Evolutionary conservation across 1,140 invertebrate genomes (phyloP).

Genomic region (Drosophila bifasciata): DNA sequence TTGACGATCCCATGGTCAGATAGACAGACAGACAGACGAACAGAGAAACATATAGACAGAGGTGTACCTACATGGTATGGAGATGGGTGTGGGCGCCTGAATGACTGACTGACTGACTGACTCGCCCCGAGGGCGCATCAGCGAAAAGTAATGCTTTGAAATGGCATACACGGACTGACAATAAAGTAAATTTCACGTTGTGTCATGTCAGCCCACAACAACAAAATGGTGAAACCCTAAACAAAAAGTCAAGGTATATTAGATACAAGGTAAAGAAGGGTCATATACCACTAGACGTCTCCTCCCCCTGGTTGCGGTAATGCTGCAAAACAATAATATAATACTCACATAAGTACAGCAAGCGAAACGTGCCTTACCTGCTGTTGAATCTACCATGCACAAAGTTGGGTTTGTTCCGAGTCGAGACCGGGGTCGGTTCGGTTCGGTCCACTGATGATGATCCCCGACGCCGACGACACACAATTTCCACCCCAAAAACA

Average conservation of each 20-base stretch:
- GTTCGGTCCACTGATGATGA: slow-evolving; percentile 48
- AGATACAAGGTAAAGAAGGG: too few species aligned
- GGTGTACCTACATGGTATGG: slow-evolving; percentile 39
- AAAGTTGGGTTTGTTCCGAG: slow-evolving; percentile 18
- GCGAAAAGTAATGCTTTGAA: slow-evolving; percentile 73
- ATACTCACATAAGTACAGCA: too few species aligned
- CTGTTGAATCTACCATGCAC: too few species aligned
- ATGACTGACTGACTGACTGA: slow-evolving; percentile 29
- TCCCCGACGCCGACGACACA: slow-evolving; percentile 43
- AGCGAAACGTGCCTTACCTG: too few species aligned
- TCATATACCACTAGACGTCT: too few species aligned
- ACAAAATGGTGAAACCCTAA: slow-evolving; percentile 74
- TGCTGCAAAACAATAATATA: too few species aligned
- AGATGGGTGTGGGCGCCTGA: slow-evolving; percentile 56
- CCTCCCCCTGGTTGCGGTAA: too few species aligned
- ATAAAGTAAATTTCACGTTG: slow-evolving; percentile 81
- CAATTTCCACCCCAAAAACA: slow-evolving; percentile 68
- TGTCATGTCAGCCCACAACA: slow-evolving; percentile 71
- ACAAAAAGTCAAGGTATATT: slow-evolving; percentile 26
- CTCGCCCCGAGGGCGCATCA: slow-evolving; percentile 72
- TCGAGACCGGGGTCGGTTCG: slow-evolving; percentile 28
- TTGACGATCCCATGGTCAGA: slow-evolving; percentile 62
- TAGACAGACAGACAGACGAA: not conserved
- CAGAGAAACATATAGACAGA: slow-evolving; percentile 5
- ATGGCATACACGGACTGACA: slow-evolving; percentile 74